Evolutionary conservation across 1,140 invertebrate genomes (phyloP).

Genomic region (Philaenus spumarius): DNA sequence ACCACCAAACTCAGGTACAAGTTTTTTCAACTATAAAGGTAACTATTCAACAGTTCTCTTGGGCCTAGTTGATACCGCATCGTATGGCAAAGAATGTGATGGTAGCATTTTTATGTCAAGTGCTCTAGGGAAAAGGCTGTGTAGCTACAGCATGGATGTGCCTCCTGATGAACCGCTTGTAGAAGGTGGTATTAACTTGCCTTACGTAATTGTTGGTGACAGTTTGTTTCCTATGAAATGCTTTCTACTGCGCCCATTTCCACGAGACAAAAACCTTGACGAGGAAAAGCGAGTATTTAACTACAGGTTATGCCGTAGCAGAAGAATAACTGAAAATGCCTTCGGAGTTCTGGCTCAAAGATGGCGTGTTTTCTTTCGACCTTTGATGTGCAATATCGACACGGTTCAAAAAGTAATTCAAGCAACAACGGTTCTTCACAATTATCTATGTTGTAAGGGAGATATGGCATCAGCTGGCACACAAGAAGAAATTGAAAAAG

Average conservation of each 20-base stretch:
- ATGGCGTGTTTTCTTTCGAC: too few relatives aligned
- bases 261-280: slow-evolving; percentile 9
- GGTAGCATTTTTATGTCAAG: slow-evolving; percentile 27
- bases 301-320: slow-evolving; percentile 31
- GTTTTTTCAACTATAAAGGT: slow-evolving; percentile 43
- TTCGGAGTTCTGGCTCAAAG: too few relatives aligned
- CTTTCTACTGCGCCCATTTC: slow-evolving; percentile 36
- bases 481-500: too few relatives aligned
- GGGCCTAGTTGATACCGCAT: slow-evolving; percentile 43
- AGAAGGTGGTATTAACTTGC: slow-evolving; percentile 26
- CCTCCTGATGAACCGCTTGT: slow-evolving; percentile 27
- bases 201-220: slow-evolving; percentile 38
- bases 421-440: too few relatives aligned
- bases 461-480: too few relatives aligned
- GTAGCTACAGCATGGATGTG: slow-evolving; percentile 24
- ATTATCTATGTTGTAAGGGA: too few relatives aligned
- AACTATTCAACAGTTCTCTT: slow-evolving; percentile 42
- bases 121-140: slow-evolving; percentile 27
- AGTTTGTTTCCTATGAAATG: slow-evolving; percentile 37
- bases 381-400: too few relatives aligned
- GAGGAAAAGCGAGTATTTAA: slow-evolving; percentile 34
- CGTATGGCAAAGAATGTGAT: too few relatives aligned
- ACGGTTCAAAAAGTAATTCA: too few relatives aligned
- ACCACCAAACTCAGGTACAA: slow-evolving; percentile 36
- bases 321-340: slow-evolving; percentile 31